These are phyloP conservation scores for Eueides isabella DNA, from an alignment of 1,140 invertebrate genomes.

Conservation along the genomic window DNA sequence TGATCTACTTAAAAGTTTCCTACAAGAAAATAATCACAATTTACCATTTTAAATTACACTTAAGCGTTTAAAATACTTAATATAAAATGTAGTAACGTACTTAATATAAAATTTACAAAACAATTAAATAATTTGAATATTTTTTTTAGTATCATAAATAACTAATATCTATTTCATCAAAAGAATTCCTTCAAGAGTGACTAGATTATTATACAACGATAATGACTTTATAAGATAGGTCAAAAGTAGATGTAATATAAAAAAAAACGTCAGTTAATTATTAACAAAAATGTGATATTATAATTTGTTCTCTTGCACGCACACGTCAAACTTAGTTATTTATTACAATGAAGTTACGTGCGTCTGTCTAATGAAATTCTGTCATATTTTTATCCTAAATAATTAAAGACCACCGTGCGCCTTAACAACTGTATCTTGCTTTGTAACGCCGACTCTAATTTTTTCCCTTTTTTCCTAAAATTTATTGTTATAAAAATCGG, in stretches of 20 bases:
- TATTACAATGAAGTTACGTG: conserved; percentile 61
- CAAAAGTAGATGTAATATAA: conserved; percentile 9
- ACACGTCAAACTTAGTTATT: conserved; percentile 56
- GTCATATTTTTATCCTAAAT: conserved; percentile 74
- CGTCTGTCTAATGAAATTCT: conserved; percentile 70
- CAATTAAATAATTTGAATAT: too few species aligned
- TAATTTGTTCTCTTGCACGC: conserved; percentile 36
- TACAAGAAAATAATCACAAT: too few species aligned
- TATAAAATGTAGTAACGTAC: too few species aligned
- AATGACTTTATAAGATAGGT: conserved; percentile 1
- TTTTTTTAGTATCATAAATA: not conserved
- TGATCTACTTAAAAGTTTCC: too few species aligned
- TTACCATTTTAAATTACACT: too few species aligned
- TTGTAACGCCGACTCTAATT: conserved; percentile 70
- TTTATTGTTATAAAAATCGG: conserved; percentile 76
- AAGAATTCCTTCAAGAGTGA: not conserved
- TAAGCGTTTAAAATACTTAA: too few species aligned
- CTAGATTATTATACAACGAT: not conserved
- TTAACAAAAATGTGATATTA: conserved; percentile 23
- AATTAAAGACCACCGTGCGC: conserved; percentile 75
- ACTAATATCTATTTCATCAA: not conserved
- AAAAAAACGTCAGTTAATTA: conserved; percentile 25
- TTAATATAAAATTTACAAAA: too few species aligned
- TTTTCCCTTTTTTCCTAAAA: conserved; percentile 59
- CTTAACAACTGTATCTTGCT: conserved; percentile 71